Evolutionary conservation across 37 sponge, comb jelly and placozoan species (phyloP).

Genomic region (Hormiphora californensis): DNA sequence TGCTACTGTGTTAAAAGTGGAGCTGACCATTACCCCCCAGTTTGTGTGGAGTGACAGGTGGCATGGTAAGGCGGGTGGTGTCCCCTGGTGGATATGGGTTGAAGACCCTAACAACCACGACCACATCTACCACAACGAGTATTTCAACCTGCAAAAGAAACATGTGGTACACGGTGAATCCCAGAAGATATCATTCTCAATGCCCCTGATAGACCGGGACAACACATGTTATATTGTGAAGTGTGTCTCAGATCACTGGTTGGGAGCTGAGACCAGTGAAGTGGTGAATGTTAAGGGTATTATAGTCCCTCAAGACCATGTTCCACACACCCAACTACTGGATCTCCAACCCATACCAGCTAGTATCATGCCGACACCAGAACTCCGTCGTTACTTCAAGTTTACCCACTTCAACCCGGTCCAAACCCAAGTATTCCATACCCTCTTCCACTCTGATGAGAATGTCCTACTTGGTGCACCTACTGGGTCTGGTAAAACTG

Average conservation of each 20-base stretch:
- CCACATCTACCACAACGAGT: constrained; percentile 91
- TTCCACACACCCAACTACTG: constrained; percentile 94
- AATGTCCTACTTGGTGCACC: constrained; percentile 93
- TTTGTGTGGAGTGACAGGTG: constrained; percentile 81
- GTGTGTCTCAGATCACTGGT: constrained; percentile 88
- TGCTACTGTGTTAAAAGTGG: constrained; percentile 75
- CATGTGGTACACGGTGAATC: constrained; percentile 67
- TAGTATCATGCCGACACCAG: constrained; percentile 66
- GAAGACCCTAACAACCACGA: constrained; percentile 84
- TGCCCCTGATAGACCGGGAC: constrained; percentile 85
- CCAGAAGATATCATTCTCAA: constrained; percentile 83
- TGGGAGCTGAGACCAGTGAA: constrained; percentile 73
- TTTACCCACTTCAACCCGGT: constrained; percentile 93
- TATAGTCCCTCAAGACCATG: constrained; percentile 86
- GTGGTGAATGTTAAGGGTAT: constrained; percentile 84
- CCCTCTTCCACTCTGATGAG: constrained; percentile 85
- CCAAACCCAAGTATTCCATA: constrained; percentile 95
- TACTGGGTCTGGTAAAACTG: constrained; percentile 97
- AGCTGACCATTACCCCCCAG: constrained; percentile 72
- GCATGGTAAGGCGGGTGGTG: constrained; percentile 71
- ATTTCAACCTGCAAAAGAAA: constrained; percentile 80
- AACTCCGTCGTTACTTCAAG: constrained; percentile 63
- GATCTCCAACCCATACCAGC: constrained; percentile 89
- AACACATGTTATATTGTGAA: constrained; percentile 79
- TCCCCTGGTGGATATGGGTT: constrained; percentile 99